A percentile compares a stretch with the other conserved stretches of the same genome.
phyloP scores from a whole-genome alignment of 1,140 invertebrate genomes.

The Bombus fervidus region DNA sequence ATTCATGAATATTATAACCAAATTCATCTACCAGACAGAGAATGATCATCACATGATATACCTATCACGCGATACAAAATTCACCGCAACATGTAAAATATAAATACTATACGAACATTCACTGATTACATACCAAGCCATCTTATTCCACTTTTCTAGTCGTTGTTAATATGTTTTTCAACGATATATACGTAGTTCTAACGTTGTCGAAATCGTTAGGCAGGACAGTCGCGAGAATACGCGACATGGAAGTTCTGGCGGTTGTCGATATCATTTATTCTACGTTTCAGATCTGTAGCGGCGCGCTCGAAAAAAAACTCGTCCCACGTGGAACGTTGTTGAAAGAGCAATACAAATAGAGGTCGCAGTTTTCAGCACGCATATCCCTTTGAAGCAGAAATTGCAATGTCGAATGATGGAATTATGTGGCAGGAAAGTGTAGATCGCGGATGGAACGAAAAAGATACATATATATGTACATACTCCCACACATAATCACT shows the following conservation, averaged over 20 bases:
- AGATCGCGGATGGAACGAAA: conserved; percentile 11
- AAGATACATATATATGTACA: background rate
- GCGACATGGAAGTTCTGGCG: background rate
- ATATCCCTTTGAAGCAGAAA: conserved; percentile 40
- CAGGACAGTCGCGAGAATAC: background rate
- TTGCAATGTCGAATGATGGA: conserved; percentile 41
- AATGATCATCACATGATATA: too few relatives aligned
- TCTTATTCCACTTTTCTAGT: background rate
- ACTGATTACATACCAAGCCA: background rate
- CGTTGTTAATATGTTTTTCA: background rate
- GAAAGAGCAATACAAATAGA: conserved; percentile 51
- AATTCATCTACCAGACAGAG: background rate
- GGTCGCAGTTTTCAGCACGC: conserved; percentile 33
- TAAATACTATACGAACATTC: background rate
- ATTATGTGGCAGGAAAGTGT: conserved; percentile 42
- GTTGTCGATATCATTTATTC: conserved; percentile 39
- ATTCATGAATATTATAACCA: too few relatives aligned
- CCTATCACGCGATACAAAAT: background rate
- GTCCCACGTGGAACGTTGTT: conserved; percentile 32
- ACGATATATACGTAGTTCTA: too few relatives aligned
- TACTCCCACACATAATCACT: background rate
- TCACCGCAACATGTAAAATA: background rate
- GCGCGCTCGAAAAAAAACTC: conserved; percentile 8
- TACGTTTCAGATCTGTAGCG: conserved; percentile 16
- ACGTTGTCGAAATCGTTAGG: background rate